Conservation (phyloP, 2,113 vertebrate genomes). For the Pelecanoides urinatrix region DNA sequence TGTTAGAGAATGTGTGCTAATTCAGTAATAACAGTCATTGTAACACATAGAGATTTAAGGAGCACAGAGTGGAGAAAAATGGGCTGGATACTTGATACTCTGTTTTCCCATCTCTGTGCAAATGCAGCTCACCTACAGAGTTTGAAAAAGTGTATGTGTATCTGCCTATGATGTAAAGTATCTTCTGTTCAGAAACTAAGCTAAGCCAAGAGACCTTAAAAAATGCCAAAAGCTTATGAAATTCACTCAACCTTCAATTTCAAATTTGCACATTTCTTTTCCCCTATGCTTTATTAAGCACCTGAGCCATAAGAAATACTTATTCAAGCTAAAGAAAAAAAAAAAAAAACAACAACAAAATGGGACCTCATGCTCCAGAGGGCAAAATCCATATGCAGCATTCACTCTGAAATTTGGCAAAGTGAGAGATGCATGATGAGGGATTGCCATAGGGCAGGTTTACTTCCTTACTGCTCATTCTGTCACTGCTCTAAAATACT, state of each 20-base stretch:
- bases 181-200: neutral
- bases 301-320: neutral
- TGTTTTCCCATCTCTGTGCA: neutral
- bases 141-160: neutral
- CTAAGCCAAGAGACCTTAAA: neutral
- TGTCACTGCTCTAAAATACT: neutral
- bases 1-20: neutral
- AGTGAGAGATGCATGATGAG: neutral
- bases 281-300: neutral
- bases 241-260: neutral
- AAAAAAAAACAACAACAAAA: neutral
- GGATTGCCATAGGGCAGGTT: neutral
- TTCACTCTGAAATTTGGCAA: neutral
- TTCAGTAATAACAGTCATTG: neutral
- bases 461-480: neutral
- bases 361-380: neutral
- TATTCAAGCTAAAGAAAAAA: neutral
- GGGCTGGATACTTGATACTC: neutral
- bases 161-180: neutral
- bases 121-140: neutral
- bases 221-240: neutral
- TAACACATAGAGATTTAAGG: neutral
- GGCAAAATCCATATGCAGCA: neutral
- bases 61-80: neutral
- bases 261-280: neutral